Evolutionary conservation across 2,113 vertebrate genomes (phyloP), one percentile per base, ranked within the genome.

Genomic region (Sander lucioperca): DNA sequence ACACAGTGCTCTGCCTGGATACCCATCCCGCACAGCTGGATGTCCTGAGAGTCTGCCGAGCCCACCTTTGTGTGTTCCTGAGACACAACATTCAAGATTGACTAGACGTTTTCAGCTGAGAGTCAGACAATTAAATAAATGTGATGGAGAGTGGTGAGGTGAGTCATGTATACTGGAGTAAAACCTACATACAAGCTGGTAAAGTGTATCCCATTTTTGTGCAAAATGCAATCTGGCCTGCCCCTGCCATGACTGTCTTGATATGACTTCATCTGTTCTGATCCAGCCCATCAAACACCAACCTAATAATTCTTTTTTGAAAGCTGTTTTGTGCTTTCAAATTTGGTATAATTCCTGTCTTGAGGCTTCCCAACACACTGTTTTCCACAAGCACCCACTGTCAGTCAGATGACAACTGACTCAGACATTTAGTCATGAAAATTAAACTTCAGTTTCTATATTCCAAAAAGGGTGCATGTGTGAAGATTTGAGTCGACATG

Each of bases 21-120:
- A 57, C 97, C 98, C 97, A 99, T 99, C 59, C 98, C 98, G 59
- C 98, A 99, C n/a, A 99, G 95, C 89, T 99, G 98, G 87, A 99
- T 99, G 75, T 99, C 98, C 76, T 99, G 98, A 54, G 98, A 99
- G 93, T 99, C 92, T n/a, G 90, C 93, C 6, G 93, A 94, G 70
- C 93, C 93, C 58, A 94, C 93, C 59, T 92, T 92, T 1, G 93
- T 94, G 79, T 94, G 93, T 43, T 92, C 89, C 93, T 94, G 36
- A 43, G 39, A 67, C 47, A 78, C 33, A 80, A 45, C 2, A 47
- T 39, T 43, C 1, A 50, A 71, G 6, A 73, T 10, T 36, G 27
- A 66, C 1, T 11, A 25, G 11, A 23, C 0, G 1, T 36, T 25
- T n/a, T 7, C 12, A 57, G 51, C n/a, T 19, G 25, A 45, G 25